Percentiles rank a stretch among this genome's conserved stretches.
Conservation (phyloP, 2,797 vertebrate genomes). For the Rhincodon typus region DNA sequence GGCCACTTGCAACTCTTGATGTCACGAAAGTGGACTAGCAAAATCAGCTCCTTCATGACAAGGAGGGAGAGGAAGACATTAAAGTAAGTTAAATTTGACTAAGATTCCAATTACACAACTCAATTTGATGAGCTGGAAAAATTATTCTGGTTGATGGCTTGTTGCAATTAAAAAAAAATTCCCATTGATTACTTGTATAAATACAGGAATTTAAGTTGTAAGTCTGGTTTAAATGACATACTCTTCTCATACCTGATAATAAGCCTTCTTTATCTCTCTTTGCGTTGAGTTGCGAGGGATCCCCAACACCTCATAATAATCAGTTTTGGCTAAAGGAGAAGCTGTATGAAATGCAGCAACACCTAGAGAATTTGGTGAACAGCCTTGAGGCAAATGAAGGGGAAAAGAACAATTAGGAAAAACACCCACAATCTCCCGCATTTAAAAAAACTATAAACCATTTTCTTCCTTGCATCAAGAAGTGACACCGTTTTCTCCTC, state of each 20-base stretch:
- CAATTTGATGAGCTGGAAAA: not conserved
- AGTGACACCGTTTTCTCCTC: not conserved
- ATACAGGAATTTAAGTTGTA: not conserved
- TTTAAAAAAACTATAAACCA: not conserved
- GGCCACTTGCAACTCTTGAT: not conserved
- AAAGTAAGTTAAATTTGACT: not conserved
- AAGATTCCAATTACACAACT: not conserved
- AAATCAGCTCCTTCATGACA: not conserved
- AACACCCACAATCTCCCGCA: not conserved
- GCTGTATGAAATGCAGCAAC: conserved; percentile 66
- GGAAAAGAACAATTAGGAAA: conserved; percentile 38
- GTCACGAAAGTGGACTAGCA: not conserved
- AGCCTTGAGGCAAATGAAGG: conserved; percentile 49
- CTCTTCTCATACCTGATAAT: conserved; percentile 75
- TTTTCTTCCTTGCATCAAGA: not conserved
- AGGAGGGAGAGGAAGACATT: not conserved
- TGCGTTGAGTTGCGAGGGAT: conserved; percentile 76
- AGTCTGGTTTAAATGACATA: not conserved
- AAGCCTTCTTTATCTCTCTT: conserved; percentile 97
- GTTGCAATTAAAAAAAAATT: not conserved
- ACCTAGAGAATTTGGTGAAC: conserved; percentile 49
- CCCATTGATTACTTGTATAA: not conserved
- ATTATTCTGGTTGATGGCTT: not conserved
- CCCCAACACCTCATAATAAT: conserved; percentile 85
- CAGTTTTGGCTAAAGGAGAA: conserved; percentile 63